phyloP scores from a whole-genome alignment of 2,797 vertebrate genomes.

The Helarctos malayanus region DNA sequence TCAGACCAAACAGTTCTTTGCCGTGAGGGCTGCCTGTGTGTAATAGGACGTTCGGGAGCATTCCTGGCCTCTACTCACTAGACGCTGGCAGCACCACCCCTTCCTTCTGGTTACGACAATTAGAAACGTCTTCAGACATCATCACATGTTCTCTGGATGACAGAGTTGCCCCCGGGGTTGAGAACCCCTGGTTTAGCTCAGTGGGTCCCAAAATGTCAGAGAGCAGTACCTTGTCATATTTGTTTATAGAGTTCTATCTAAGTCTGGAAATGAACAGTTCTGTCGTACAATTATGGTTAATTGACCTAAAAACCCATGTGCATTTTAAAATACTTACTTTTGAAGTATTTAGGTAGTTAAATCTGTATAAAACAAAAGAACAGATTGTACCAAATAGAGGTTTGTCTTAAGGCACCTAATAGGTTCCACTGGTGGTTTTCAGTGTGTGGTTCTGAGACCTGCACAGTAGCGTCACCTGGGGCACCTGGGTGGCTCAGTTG shows the following conservation, averaged over 20 bases:
- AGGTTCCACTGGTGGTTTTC: background rate
- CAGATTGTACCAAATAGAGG: background rate
- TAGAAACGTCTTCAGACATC: background rate
- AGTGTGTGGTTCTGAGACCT: background rate
- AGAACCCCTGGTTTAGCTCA: background rate
- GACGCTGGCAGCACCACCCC: no score
- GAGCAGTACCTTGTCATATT: background rate
- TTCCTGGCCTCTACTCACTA: background rate
- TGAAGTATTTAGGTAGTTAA: background rate
- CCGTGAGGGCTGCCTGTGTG: background rate
- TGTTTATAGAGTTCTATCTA: background rate
- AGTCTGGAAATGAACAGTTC: background rate
- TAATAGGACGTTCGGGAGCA: no score
- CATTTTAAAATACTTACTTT: slow-evolving; percentile 4
- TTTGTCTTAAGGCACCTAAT: background rate
- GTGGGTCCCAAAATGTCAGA: background rate
- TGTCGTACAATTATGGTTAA: background rate
- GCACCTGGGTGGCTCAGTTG: background rate
- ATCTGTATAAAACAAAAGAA: background rate
- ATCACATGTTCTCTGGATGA: background rate
- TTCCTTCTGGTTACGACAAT: background rate
- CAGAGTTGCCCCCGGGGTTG: background rate
- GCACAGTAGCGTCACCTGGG: background rate
- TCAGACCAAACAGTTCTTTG: background rate
- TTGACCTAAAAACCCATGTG: background rate